phyloP scores from a whole-genome alignment of 2,113 vertebrate genomes.

The Fregata magnificens region DNA sequence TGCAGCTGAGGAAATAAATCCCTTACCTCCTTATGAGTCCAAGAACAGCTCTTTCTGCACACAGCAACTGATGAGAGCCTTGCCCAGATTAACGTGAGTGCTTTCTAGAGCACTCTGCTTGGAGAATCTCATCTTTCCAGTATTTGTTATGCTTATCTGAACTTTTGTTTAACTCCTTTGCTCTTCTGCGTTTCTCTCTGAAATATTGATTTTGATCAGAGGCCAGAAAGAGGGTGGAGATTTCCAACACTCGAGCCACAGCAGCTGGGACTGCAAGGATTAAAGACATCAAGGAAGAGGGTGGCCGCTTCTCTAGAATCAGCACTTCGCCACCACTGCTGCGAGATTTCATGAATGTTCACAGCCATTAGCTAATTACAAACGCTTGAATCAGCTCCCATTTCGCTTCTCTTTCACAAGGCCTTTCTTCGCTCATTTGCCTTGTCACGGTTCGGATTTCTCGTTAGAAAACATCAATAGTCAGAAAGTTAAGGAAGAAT shows the following conservation, averaged over 20 bases:
- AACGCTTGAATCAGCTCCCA: not conserved
- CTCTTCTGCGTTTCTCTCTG: not conserved
- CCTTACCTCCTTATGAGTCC: constrained; percentile 26
- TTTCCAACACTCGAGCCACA: not conserved
- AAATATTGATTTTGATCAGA: constrained; percentile 39
- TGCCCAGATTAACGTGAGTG: not conserved
- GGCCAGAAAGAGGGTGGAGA: not conserved
- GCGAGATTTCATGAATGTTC: not conserved
- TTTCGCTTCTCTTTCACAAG: not conserved
- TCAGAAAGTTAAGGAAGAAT: not conserved
- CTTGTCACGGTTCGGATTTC: not conserved
- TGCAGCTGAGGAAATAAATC: constrained; percentile 49
- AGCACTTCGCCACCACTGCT: not conserved
- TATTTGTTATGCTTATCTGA: constrained; percentile 38
- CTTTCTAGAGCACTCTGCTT: constrained; percentile 40
- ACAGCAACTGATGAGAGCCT: constrained; percentile 15
- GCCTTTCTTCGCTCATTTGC: not conserved
- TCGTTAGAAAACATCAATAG: not conserved
- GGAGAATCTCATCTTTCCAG: constrained; percentile 18
- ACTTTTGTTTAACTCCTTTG: constrained; percentile 29
- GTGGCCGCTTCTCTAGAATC: not conserved
- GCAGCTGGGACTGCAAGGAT: not conserved
- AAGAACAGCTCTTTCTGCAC: constrained; percentile 24
- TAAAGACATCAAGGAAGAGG: not conserved
- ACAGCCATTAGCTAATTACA: constrained; percentile 27